Evolutionary conservation across 2,888 invertebrate genomes (phyloP).

Genomic region (Melinaea marsaeus): DNA sequence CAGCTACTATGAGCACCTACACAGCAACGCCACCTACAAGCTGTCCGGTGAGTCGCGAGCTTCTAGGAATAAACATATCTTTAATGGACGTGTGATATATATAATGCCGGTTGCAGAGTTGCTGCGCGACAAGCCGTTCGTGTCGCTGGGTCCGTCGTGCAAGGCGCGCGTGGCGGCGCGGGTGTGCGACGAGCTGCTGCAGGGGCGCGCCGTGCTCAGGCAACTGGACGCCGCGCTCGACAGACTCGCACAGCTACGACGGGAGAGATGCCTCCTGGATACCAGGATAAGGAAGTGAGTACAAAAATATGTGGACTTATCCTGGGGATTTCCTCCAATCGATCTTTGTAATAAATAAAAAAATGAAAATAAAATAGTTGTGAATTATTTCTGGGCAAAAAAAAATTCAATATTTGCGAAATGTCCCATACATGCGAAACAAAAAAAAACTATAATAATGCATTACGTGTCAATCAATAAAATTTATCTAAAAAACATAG

Average conservation of each 20-base stretch:
- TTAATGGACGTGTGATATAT: background rate
- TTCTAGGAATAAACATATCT: background rate
- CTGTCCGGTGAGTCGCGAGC: conserved; percentile 75
- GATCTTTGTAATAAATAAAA: background rate
- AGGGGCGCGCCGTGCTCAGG: conserved; percentile 92
- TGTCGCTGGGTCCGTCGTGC: conserved; percentile 88
- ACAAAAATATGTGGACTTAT: background rate
- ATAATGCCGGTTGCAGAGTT: conserved; percentile 70
- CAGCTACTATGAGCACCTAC: conserved; percentile 86
- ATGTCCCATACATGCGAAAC: too few relatives aligned
- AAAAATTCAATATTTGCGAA: too few relatives aligned
- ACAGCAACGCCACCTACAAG: conserved; percentile 87
- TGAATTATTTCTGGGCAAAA: too few relatives aligned
- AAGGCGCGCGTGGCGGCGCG: conserved; percentile 94
- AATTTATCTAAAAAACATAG: too few relatives aligned
- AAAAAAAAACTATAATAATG: too few relatives aligned
- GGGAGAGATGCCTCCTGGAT: conserved; percentile 95
- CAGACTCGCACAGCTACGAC: conserved; percentile 88
- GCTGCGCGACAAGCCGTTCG: conserved; percentile 89
- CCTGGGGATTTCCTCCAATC: background rate
- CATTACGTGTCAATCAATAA: too few relatives aligned
- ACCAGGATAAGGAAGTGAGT: conserved; percentile 94
- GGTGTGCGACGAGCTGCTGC: conserved; percentile 95
- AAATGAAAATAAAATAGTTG: background rate
- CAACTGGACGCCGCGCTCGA: conserved; percentile 95